phyloP scores from a whole-genome alignment of 2,888 invertebrate genomes.

The Trachelus troglodyta region DNA sequence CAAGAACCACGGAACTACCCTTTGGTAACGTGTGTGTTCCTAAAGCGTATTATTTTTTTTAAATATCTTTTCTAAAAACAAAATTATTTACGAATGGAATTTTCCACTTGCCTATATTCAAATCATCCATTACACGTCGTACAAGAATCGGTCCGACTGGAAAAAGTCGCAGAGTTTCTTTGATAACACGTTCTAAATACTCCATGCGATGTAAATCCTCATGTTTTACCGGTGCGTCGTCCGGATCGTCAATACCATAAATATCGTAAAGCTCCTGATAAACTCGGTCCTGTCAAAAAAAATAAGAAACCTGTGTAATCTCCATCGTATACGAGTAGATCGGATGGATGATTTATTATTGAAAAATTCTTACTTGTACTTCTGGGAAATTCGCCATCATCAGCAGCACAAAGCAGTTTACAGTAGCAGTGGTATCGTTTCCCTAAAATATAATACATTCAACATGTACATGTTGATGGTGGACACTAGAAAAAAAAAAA shows the following conservation, averaged over 20 bases:
- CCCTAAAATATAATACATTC: slow-evolving; percentile 30
- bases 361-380: slow-evolving; percentile 35
- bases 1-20: slow-evolving; percentile 36
- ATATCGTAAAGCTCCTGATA: slow-evolving; percentile 66
- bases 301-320: slow-evolving; percentile 7
- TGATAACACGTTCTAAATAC: slow-evolving; percentile 71
- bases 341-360: not conserved
- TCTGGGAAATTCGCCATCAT: slow-evolving; percentile 44
- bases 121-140: slow-evolving; percentile 66
- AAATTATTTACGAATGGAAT: not conserved
- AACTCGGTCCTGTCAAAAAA: slow-evolving; percentile 53
- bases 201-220: slow-evolving; percentile 70
- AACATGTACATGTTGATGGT: too few relatives aligned
- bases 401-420: slow-evolving; percentile 35
- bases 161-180: slow-evolving; percentile 71
- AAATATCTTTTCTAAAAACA: too few relatives aligned
- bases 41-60: not conserved
- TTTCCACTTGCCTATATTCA: slow-evolving; percentile 67
- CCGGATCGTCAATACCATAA: slow-evolving; percentile 62
- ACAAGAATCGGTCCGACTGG: slow-evolving; percentile 70
- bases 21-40: slow-evolving; percentile 31
- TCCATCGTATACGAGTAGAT: not conserved
- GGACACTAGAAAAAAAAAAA: not conserved
- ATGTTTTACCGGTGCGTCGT: slow-evolving; percentile 61
- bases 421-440: slow-evolving; percentile 42